A percentile compares a stretch with the other conserved stretches of the same genome.
Evolutionary conservation across 2,888 invertebrate species (phyloP).

Genomic region (Drosophila nr. perissopoda): DNA sequence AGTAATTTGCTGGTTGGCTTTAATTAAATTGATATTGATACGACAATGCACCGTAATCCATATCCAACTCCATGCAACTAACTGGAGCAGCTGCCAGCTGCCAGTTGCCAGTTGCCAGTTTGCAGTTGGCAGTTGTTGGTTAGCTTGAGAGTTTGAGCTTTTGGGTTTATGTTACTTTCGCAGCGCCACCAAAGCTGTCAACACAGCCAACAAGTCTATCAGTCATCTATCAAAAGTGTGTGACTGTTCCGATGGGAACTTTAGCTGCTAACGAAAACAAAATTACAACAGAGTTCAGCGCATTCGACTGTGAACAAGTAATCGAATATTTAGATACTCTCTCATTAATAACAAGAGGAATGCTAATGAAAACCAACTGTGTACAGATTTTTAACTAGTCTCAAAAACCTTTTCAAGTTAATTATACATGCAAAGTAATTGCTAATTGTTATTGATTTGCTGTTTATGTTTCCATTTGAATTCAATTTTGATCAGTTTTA

Average conservation of each 20-base stretch:
- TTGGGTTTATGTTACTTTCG: slow-evolving; percentile 30
- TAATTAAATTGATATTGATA: slow-evolving; percentile 65
- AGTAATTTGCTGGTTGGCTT: slow-evolving; percentile 37
- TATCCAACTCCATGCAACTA: slow-evolving; percentile 17
- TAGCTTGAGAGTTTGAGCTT: slow-evolving; percentile 17
- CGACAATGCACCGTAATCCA: slow-evolving; percentile 15
- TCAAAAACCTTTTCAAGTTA: no score
- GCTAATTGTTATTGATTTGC: no score
- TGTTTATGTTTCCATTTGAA: no score
- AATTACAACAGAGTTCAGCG: slow-evolving; percentile 7
- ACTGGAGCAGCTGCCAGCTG: slow-evolving; percentile 18
- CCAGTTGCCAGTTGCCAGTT: slow-evolving; percentile 1
- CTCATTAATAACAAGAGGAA: background rate
- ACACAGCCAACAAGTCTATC: slow-evolving; percentile 82
- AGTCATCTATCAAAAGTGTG: slow-evolving; percentile 78
- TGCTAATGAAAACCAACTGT: background rate
- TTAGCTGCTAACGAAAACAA: slow-evolving; percentile 3
- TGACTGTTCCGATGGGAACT: slow-evolving; percentile 40
- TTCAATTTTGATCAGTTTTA: no score
- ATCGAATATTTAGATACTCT: slow-evolving; percentile 13
- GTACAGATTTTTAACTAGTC: background rate
- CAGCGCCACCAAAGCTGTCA: slow-evolving; percentile 72
- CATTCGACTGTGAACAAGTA: slow-evolving; percentile 26
- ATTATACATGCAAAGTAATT: no score
- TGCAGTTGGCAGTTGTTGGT: slow-evolving; percentile 1